Base-by-base conservation (phyloP, 2,888 invertebrate genomes). In the Aphodius sticticus region DNA sequence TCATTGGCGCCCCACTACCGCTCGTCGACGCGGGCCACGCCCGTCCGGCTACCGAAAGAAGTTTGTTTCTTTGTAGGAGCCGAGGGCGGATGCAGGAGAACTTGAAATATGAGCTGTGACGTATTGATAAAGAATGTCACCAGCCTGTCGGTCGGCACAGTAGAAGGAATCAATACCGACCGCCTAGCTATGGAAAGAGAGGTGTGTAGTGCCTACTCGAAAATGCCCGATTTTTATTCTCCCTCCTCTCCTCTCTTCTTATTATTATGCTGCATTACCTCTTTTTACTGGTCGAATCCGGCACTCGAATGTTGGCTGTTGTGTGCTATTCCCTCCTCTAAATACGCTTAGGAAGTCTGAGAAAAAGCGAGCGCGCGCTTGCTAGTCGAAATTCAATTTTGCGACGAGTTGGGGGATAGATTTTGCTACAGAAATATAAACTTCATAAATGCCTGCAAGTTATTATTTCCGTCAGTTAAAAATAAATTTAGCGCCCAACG, bases 101-200 rank as follows among this genome's bases (percentile, higher is more conserved):
- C 89, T 88, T 89, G 89, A 90, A 89, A 89, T 89, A 89, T 89
- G 89, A 89, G 89, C 89, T 89, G 87, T 89, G 90, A 89, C 89
- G 91, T 90, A 91, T 91, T 92, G 92, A 92, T 92, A 91, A 90
- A 92, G 90, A 92, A 92, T 92, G 92, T 92, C 92, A 92, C 92
- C 91, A 91, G 92, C 92, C 92, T 91, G 92, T 92, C 92, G 90
- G 90, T 90, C 90, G 90, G 53, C 37, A 74, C 74, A 74, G 74
- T 74, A 35, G 74, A 74, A 74, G 90, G 90, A 91, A 89, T 89
- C 89, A 89, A 89, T 89, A 89, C 88, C 74, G 74, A 37, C 71
- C 26, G 16, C 35, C 71, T 74, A 37, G 74, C 35, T 36, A 37
- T 36, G 74, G 74, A 37, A 81, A 78, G 79, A 79, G 85, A 87